Evolutionary conservation across 1,140 invertebrate genomes (phyloP), one percentile per base, ranked within the genome.

Genomic region (Drosophila ohnishii): DNA sequence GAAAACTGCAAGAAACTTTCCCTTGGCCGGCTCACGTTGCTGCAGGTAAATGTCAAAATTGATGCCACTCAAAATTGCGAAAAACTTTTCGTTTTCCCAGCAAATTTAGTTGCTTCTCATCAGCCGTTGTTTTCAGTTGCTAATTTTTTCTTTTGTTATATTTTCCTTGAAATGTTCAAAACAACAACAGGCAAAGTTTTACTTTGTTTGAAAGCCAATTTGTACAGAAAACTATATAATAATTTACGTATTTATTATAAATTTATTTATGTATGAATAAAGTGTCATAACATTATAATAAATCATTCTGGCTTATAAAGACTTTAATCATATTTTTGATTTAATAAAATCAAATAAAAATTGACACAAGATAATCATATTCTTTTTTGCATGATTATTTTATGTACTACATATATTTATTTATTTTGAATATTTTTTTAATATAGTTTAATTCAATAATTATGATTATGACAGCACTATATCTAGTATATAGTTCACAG

Each of bases 21-120:
- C 60, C 39, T 72, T 81, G 64, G 75, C 71, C 73, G 56, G 76
- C 5, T 3, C 1, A 7, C 3, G 50, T 32, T 51, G 73, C 78
- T 91, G 86, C 90, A 91, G 90, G 90, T 90, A 91, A 90, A 83
- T 83, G 90, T 91, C 90, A 91, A 62, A 91, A 91, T 91, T 91
- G 90, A 91, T 90, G 90, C 85, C 79, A 85, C 80, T 91, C 84
- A 82, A 78, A 89, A 78, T 22, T 60, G 58, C 30, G 75, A 60
- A 70, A 67, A 85, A 86, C 58, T 86, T 86, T 86, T 51, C 44
- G 30, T 59, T 47, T 25, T 42, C 13, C 35, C 76, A 76, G 57
- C 47, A 58, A 67, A 48, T 76, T 76, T 57, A 53, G 61, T 47
- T 55, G 22, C 42, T 73, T 19, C 63, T 48, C 34, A 71, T 71